Evolutionary conservation across 2,888 invertebrate genomes (phyloP).

Genomic region (Melitaea athalia): DNA sequence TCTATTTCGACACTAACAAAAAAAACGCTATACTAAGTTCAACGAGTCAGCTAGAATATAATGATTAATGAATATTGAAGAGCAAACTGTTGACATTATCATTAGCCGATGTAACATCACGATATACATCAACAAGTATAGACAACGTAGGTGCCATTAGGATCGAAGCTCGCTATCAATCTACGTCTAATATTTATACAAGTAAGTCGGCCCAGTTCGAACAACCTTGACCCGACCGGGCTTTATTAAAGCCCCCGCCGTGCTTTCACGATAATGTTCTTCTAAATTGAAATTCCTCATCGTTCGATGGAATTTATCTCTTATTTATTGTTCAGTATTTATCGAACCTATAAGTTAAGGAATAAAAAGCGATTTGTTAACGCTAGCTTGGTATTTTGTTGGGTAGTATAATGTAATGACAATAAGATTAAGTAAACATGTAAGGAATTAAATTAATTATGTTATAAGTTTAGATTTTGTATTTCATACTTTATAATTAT

Average conservation of each 20-base stretch:
- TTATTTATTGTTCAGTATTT: slow-evolving; percentile 35
- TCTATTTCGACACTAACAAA: too few species aligned
- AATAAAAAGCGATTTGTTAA: background rate
- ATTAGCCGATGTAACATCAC: background rate
- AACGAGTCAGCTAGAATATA: too few species aligned
- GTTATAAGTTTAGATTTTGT: too few species aligned
- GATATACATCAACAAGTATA: background rate
- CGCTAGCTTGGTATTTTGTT: background rate
- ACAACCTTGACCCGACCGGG: slow-evolving; percentile 43
- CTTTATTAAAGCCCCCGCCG: slow-evolving; percentile 35
- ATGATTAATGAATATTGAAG: too few species aligned
- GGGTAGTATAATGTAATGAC: background rate
- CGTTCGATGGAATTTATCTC: slow-evolving; percentile 38
- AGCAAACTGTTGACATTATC: too few species aligned
- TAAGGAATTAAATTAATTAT: too few species aligned
- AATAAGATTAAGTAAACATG: too few species aligned
- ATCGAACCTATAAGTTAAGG: slow-evolving; percentile 1
- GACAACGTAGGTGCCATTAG: background rate
- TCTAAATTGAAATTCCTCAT: slow-evolving; percentile 44
- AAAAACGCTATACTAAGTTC: too few species aligned
- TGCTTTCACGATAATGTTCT: slow-evolving; percentile 37
- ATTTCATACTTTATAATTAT: too few species aligned
- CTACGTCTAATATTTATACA: slow-evolving; percentile 19
- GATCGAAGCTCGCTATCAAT: slow-evolving; percentile 9
- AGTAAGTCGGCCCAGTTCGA: slow-evolving; percentile 28